These are phyloP conservation scores for Acomys russatus DNA, from an alignment of 2,797 vertebrate genomes.

Conservation along the genomic window DNA sequence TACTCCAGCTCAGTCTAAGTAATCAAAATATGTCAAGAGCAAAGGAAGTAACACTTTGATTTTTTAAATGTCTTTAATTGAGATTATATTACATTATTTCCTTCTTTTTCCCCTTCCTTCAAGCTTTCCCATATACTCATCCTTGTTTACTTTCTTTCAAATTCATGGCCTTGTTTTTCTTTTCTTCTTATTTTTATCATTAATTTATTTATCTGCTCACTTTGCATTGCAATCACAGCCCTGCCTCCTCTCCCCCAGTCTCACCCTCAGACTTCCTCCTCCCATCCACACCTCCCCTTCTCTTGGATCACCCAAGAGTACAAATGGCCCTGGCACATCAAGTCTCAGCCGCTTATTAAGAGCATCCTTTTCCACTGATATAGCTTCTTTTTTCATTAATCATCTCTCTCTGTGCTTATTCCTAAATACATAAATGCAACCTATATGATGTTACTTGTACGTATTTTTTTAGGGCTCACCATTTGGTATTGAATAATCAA, in stretches of 20 bases:
- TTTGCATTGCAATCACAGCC: too few species aligned
- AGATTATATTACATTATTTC: background rate
- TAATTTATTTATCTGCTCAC: too few species aligned
- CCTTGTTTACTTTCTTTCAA: background rate
- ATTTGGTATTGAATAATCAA: background rate
- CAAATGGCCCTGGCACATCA: too few species aligned
- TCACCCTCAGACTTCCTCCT: too few species aligned
- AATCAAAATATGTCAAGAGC: background rate
- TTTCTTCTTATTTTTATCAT: too few species aligned
- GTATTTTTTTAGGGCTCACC: background rate
- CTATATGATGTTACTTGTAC: background rate
- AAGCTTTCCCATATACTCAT: too few species aligned
- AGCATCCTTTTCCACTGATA: too few species aligned
- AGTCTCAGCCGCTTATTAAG: too few species aligned
- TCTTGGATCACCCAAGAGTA: too few species aligned
- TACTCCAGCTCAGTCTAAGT: background rate
- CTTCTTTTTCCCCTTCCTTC: background rate
- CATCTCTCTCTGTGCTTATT: background rate
- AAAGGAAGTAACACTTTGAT: slow-evolving; percentile 31
- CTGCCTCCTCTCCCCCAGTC: too few species aligned
- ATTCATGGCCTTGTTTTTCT: background rate
- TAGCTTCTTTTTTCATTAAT: background rate
- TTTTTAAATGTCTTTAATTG: background rate
- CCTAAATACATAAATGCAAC: background rate
- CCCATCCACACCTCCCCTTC: too few species aligned